phyloP scores from a whole-genome alignment of 1,140 invertebrate species.

The Drosophila nebulosa region DNA sequence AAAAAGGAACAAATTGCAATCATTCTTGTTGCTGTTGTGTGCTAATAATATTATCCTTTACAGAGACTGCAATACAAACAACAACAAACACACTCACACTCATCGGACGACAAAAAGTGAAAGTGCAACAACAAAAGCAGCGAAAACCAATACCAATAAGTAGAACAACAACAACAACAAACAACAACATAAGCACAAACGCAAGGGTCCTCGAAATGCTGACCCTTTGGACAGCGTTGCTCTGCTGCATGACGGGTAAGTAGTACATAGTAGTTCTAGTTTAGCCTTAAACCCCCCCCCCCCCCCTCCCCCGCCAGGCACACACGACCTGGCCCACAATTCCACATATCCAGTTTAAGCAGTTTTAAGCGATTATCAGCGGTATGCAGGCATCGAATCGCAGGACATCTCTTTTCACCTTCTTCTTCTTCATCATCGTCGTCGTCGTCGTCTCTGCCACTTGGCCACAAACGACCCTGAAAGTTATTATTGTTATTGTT shows the following conservation, averaged over 20 bases:
- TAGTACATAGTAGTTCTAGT: constrained; percentile 7
- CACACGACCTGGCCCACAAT: background rate
- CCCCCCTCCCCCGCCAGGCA: background rate
- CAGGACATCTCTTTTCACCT: too few species aligned
- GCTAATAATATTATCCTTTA: constrained; percentile 7
- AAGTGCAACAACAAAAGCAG: background rate
- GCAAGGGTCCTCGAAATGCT: constrained; percentile 51
- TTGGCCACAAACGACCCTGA: constrained; percentile 33
- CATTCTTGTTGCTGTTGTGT: constrained; percentile 4
- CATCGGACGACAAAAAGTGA: constrained; percentile 1
- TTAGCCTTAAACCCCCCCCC: background rate
- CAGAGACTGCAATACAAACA: background rate
- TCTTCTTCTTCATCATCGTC: too few species aligned
- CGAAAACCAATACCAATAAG: background rate
- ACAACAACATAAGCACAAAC: background rate
- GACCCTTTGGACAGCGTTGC: constrained; percentile 65
- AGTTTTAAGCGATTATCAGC: constrained; percentile 71
- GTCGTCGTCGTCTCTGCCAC: too few species aligned
- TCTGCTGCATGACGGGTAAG: constrained; percentile 75
- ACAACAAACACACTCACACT: background rate
- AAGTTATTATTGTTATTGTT: constrained; percentile 58
- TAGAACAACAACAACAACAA: constrained; percentile 6
- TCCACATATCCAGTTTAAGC: constrained; percentile 53
- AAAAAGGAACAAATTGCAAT: constrained; percentile 26
- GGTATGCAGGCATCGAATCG: constrained; percentile 43